Percentiles rank a stretch among this genome's conserved stretches.
Conservation (phyloP, 1,140 invertebrate species). For the Cydia fagiglandana region DNA sequence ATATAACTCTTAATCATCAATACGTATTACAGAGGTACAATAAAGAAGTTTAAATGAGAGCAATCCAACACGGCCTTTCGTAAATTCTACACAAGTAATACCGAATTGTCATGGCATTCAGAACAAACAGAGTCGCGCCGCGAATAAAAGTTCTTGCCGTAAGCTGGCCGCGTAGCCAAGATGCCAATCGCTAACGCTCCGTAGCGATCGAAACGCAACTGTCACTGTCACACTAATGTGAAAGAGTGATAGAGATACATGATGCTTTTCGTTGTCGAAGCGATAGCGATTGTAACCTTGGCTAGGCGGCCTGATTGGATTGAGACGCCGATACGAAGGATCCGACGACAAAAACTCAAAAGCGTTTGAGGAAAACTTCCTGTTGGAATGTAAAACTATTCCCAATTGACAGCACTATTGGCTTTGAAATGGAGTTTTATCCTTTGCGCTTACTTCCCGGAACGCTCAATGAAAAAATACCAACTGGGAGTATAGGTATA, state of each 20-base stretch:
- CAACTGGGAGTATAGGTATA: neutral
- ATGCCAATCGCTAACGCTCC: no score
- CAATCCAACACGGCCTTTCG: neutral
- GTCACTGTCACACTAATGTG: no score
- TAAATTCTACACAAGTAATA: neutral
- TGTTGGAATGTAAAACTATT: slow-evolving; percentile 5
- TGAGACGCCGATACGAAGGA: neutral
- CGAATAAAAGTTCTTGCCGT: slow-evolving; percentile 1
- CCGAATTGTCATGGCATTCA: neutral
- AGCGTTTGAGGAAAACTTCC: slow-evolving; percentile 5
- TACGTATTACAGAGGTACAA: no score
- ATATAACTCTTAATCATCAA: no score
- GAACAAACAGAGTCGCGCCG: neutral
- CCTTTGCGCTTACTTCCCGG: neutral
- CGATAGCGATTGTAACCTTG: no score
- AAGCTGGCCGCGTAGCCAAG: no score
- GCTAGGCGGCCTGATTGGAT: no score
- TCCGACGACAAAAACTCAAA: slow-evolving; percentile 10
- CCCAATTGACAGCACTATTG: neutral
- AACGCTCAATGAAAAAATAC: neutral
- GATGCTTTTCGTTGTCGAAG: no score
- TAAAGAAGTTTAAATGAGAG: neutral
- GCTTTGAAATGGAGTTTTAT: neutral
- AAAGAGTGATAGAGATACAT: no score
- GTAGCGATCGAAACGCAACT: no score